Evolutionary conservation across 2,888 invertebrate genomes (phyloP), one percentile per base, ranked within the genome.

Genomic region (Leptopilina drosophilae): DNA sequence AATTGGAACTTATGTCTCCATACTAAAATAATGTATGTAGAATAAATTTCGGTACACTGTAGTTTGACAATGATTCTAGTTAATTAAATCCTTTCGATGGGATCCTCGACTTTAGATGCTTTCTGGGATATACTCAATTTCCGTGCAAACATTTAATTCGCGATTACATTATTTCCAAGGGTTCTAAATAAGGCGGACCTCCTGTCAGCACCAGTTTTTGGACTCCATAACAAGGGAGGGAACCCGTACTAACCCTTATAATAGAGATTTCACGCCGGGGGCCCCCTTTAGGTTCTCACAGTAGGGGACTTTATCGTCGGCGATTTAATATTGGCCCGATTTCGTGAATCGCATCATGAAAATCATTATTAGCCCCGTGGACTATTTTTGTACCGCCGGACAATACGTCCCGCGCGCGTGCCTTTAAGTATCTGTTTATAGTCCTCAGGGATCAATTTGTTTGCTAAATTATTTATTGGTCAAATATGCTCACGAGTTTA

Each of bases 251-350:
- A 86, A 87, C 88, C 87, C 86, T 87, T 86, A 91, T 91, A 91
- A 91, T 91, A 91, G 91, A 91, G 91, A 91, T 91, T 91, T 91
- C 91, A 91, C 91, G 91, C 91, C 91, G 91, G 87, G 89, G 90
- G 87, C 88, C 89, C 88, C 87, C 86, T 87, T 73, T 87, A 81
- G 86, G 90, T 91, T 91, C 91, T 91, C 91, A 91, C 91, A 91
- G 91, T 91, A 88, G 91, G 91, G 91, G 88, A 89, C 87, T 83
- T 77, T 84, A 12, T 42, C 6, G 7, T 42, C 5, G 20, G 42
- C 49, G 64, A 77, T 78, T 77, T 86, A 78, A 62, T 83, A 87
- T 89, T 89, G 90, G 83, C 90, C 85, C 8, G 73, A 73, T 73
- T 73, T 73, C 53, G 26, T 53, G 40, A 15, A 77, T 15, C 42